Evolutionary conservation across 2,797 vertebrate genomes (phyloP).

Genomic region (Neomorphus geoffroyi): DNA sequence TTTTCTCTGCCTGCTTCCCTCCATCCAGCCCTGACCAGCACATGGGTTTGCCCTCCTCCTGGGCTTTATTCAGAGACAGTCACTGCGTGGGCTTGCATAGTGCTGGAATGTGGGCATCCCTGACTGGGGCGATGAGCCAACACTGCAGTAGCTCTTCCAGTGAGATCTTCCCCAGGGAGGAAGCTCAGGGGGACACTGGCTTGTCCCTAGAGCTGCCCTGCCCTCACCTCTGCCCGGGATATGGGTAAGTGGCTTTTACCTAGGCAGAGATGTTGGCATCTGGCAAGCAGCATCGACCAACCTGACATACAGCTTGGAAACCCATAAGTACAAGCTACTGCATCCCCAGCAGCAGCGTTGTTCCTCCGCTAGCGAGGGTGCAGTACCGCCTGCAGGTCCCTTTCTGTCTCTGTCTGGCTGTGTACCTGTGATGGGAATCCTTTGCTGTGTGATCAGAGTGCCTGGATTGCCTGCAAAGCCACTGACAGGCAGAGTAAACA

Average conservation of each 20-base stretch:
- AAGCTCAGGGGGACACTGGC: background rate
- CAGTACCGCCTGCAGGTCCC: background rate
- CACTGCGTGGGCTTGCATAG: accelerated
- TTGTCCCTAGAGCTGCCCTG: background rate
- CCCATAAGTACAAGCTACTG: background rate
- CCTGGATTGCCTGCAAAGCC: background rate
- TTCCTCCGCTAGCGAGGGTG: background rate
- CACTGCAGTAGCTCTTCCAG: background rate
- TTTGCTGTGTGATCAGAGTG: background rate
- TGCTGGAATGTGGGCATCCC: background rate
- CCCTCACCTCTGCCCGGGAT: background rate
- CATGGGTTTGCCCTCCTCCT: background rate
- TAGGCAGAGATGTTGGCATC: background rate
- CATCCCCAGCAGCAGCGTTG: background rate
- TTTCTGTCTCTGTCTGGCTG: background rate
- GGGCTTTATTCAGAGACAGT: background rate
- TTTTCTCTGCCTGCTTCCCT: background rate
- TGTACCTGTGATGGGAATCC: background rate
- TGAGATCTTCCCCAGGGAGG: background rate
- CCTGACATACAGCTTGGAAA: background rate
- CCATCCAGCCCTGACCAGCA: background rate
- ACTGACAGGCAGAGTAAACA: background rate
- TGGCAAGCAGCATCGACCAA: background rate
- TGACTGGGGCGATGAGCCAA: background rate
- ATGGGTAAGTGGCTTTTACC: background rate